Conservation (phyloP, 2,888 invertebrate genomes). For the Pammene fasciana region DNA sequence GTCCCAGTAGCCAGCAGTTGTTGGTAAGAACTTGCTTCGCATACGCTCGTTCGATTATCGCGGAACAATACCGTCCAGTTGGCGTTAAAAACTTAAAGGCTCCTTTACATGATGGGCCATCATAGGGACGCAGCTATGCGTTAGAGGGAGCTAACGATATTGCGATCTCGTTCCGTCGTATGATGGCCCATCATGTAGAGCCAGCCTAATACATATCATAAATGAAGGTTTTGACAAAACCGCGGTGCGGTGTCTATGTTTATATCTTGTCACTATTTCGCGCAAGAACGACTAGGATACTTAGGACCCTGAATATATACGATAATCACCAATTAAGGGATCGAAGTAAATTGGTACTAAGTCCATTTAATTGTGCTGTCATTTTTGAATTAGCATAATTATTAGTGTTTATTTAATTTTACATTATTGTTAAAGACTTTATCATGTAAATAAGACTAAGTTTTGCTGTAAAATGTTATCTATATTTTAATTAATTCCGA, state of each 20-base stretch:
- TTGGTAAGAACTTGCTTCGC: no score
- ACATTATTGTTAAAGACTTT: slow-evolving; percentile 40
- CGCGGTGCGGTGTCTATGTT: slow-evolving; percentile 1
- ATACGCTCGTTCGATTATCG: no score
- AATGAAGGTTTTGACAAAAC: background rate
- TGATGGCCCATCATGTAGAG: no score
- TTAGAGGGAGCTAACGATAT: no score
- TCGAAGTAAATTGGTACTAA: slow-evolving; percentile 46
- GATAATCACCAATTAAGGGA: slow-evolving; percentile 41
- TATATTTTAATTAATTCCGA: slow-evolving; percentile 1
- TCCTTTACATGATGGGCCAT: no score
- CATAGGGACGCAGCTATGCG: no score
- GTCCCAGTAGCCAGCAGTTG: no score
- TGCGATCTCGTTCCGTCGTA: no score
- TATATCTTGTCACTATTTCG: slow-evolving; percentile 19
- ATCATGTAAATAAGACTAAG: slow-evolving; percentile 20
- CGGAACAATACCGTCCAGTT: no score
- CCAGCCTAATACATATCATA: no score
- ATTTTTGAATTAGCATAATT: slow-evolving; percentile 73
- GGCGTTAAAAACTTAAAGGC: no score
- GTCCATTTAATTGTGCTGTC: slow-evolving; percentile 54
- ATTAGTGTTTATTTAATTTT: slow-evolving; percentile 62
- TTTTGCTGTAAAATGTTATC: background rate
- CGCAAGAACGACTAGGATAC: slow-evolving; percentile 42
- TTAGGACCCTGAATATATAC: slow-evolving; percentile 44